Conservation (phyloP, 1,140 invertebrate genomes). For the Helicoverpa zea region DNA sequence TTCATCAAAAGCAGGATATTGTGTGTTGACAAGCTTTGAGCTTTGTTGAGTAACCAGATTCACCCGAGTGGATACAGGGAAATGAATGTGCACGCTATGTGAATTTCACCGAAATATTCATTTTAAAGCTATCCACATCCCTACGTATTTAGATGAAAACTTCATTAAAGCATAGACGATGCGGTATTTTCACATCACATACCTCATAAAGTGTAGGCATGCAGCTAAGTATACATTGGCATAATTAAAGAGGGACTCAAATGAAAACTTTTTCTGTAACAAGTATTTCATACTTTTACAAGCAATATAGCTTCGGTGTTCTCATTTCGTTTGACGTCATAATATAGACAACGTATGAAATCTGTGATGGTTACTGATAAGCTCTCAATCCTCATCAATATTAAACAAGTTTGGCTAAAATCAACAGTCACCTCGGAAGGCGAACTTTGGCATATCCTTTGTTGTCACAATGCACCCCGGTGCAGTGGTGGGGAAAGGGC, state of each 20-base stretch:
- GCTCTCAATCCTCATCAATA: slow-evolving; percentile 19
- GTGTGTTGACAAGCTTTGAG: not conserved
- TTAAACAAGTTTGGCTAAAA: slow-evolving; percentile 40
- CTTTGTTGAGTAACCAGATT: not conserved
- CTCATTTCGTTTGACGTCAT: not conserved
- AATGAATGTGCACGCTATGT: not conserved
- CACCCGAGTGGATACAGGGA: not conserved
- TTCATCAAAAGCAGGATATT: too few relatives aligned
- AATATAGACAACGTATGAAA: not conserved
- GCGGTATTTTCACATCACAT: not conserved
- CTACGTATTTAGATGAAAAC: not conserved
- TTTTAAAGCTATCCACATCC: too few relatives aligned
- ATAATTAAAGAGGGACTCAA: too few relatives aligned
- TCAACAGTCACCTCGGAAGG: slow-evolving; percentile 31
- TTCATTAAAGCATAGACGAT: not conserved
- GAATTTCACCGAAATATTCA: not conserved
- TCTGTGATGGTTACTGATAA: slow-evolving; percentile 14
- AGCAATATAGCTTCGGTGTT: too few relatives aligned
- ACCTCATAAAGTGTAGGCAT: too few relatives aligned
- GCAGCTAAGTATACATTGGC: too few relatives aligned
- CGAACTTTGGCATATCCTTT: slow-evolving; percentile 55
- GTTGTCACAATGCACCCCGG: slow-evolving; percentile 55
- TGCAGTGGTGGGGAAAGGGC: slow-evolving; percentile 61
- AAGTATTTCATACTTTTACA: too few relatives aligned
- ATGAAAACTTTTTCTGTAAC: too few relatives aligned